Evolutionary conservation across 2,888 invertebrate genomes (phyloP).

Genomic region (Listrodromus nycthemerus): DNA sequence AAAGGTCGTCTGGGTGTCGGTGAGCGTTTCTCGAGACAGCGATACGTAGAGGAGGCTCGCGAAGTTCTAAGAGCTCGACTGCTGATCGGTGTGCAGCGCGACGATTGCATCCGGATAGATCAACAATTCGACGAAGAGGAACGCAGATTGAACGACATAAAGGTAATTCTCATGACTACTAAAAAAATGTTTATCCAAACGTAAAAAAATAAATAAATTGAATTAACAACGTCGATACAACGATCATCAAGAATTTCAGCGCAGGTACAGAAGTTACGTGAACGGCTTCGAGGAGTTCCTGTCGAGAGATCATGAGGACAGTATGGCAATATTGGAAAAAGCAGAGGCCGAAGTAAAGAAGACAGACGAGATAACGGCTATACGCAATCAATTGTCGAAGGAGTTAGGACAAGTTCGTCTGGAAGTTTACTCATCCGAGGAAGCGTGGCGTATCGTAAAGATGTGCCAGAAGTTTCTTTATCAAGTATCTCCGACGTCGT

Average conservation of each 20-base stretch:
- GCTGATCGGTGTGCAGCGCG: slow-evolving; percentile 85
- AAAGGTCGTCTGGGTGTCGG: slow-evolving; percentile 87
- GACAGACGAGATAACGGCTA: slow-evolving; percentile 78
- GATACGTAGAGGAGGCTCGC: slow-evolving; percentile 86
- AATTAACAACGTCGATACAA: neutral
- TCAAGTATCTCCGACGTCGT: slow-evolving; percentile 88
- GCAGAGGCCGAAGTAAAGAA: slow-evolving; percentile 85
- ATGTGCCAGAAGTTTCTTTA: slow-evolving; percentile 90
- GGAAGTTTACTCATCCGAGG: slow-evolving; percentile 87
- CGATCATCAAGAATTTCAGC: slow-evolving; percentile 25
- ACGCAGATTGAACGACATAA: slow-evolving; percentile 84
- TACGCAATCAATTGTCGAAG: slow-evolving; percentile 73
- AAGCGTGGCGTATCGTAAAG: slow-evolving; percentile 87
- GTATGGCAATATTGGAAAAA: slow-evolving; percentile 86
- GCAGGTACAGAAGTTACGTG: slow-evolving; percentile 85
- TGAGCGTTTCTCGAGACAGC: slow-evolving; percentile 86
- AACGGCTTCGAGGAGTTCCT: slow-evolving; percentile 87
- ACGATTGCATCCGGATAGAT: slow-evolving; percentile 86
- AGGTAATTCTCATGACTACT: slow-evolving; percentile 71
- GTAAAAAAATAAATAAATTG: no score
- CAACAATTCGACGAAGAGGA: slow-evolving; percentile 86
- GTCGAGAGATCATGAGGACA: slow-evolving; percentile 87
- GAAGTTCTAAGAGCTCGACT: slow-evolving; percentile 86
- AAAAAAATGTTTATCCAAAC: no score
- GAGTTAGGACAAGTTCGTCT: slow-evolving; percentile 78